phyloP scores from a whole-genome alignment of 2,113 vertebrate species.

The Himantopus leucocephalus region DNA sequence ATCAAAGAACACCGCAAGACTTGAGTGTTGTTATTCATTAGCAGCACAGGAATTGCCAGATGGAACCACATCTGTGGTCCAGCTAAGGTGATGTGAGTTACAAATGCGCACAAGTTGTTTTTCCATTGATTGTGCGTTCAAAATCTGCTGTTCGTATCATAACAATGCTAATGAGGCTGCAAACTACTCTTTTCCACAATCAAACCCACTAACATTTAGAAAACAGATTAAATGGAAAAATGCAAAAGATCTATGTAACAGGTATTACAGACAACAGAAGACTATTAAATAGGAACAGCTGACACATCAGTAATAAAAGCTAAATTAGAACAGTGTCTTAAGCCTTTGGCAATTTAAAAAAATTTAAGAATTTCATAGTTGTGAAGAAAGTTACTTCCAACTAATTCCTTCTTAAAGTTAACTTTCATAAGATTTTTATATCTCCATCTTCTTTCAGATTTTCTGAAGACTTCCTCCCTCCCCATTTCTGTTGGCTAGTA shows the following conservation, averaged over 20 bases:
- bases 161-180: not conserved
- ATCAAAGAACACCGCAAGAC: not conserved
- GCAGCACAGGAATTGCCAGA: not conserved
- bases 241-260: not conserved
- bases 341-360: not conserved
- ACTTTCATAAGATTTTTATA: not conserved
- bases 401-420: not conserved
- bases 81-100: constrained; percentile 16
- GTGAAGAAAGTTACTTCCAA: not conserved
- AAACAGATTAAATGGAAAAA: not conserved
- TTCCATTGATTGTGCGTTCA: not conserved
- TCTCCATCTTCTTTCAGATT: not conserved
- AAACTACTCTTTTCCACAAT: not conserved
- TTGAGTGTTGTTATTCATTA: not conserved
- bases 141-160: not conserved
- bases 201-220: not conserved
- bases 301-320: not conserved
- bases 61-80: not conserved
- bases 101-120: not conserved
- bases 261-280: not conserved
- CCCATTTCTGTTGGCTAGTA: not conserved
- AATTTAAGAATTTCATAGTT: not conserved
- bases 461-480: not conserved
- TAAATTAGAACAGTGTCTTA: not conserved
- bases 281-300: not conserved